Conservation (phyloP, 2,888 invertebrate species). For the Metellina segmentata region DNA sequence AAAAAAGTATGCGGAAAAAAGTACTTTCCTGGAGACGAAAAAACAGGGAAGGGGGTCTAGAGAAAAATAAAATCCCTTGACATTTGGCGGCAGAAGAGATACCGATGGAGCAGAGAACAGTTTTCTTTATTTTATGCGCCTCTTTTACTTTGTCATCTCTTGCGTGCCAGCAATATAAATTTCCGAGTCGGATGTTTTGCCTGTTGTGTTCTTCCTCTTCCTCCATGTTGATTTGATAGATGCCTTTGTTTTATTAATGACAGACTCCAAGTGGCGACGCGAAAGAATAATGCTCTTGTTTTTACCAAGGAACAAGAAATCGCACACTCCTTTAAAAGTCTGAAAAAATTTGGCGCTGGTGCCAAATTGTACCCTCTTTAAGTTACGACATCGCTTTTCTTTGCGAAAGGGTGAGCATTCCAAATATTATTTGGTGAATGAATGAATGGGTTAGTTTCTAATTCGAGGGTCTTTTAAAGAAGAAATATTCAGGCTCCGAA, state of each 20-base stretch:
- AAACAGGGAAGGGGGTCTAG: background rate
- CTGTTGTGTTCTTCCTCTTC: background rate
- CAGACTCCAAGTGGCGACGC: background rate
- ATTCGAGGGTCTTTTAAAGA: too few relatives aligned
- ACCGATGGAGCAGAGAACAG: background rate
- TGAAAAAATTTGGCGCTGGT: background rate
- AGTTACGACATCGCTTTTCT: background rate
- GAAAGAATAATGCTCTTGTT: background rate
- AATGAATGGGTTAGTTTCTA: too few relatives aligned
- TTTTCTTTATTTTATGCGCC: slow-evolving; percentile 27
- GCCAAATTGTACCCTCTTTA: background rate
- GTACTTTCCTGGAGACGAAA: background rate
- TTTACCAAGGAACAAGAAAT: background rate
- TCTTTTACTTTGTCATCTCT: slow-evolving; percentile 31
- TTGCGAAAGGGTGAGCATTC: background rate
- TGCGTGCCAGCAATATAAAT: slow-evolving; percentile 41
- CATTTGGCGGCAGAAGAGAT: slow-evolving; percentile 37
- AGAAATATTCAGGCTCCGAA: too few relatives aligned
- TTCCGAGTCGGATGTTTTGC: slow-evolving; percentile 44
- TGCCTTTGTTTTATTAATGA: slow-evolving; percentile 29
- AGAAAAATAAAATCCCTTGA: slow-evolving; percentile 36
- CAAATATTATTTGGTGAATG: too few relatives aligned
- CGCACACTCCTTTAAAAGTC: background rate
- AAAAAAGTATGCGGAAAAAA: slow-evolving; percentile 15
- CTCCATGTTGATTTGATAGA: slow-evolving; percentile 10